These are phyloP conservation scores for Atherinosoma microstoma DNA, from an alignment of 2,797 vertebrate species.

Conservation along the genomic window DNA sequence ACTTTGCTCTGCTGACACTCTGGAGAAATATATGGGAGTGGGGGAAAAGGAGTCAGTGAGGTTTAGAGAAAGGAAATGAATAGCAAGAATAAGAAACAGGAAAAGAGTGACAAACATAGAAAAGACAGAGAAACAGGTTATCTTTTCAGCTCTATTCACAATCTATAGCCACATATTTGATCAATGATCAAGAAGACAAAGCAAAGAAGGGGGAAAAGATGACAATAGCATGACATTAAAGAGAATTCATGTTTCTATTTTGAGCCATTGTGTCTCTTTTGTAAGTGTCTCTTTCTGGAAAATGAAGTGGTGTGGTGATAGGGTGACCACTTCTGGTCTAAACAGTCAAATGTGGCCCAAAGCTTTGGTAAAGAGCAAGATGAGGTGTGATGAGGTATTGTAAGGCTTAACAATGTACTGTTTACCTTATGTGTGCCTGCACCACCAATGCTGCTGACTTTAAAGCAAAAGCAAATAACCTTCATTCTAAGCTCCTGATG, in stretches of 20 bases:
- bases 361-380: not conserved
- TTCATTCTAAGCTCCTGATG: no score
- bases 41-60: conserved; percentile 2
- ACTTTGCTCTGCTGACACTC: conserved; percentile 33
- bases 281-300: not conserved
- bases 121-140: not conserved
- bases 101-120: conserved; percentile 1
- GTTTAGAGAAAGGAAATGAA: conserved; percentile 26
- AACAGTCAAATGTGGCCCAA: not conserved
- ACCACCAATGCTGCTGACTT: no score
- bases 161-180: conserved; percentile 41
- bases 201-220: conserved; percentile 4
- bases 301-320: not conserved
- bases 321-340: not conserved
- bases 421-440: conserved; percentile 12
- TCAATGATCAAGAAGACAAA: conserved; percentile 39
- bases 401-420: conserved; percentile 2
- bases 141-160: conserved; percentile 31
- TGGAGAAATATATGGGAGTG: conserved; percentile 11
- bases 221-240: conserved; percentile 7
- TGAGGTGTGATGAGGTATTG: not conserved
- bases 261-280: no score
- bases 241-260: no score
- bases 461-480: no score
- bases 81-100: not conserved